These are phyloP conservation scores for Romanogobio albipinnatus DNA, from an alignment of 2,113 vertebrate genomes.

Conservation along the genomic window DNA sequence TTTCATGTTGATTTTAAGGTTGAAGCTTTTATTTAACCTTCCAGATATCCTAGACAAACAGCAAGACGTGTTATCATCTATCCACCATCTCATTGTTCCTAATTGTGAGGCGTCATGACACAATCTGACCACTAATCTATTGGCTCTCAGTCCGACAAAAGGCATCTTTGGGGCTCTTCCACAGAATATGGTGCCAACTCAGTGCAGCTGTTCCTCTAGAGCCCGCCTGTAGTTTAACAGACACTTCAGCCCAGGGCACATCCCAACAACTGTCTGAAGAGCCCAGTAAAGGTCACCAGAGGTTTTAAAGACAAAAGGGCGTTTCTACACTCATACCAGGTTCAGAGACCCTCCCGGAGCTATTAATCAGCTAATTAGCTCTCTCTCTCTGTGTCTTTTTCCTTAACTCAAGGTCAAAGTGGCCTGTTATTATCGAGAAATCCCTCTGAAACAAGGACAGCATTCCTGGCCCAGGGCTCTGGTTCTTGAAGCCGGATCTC, in stretches of 20 bases:
- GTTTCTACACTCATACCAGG: constrained; percentile 13
- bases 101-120: constrained; percentile 22
- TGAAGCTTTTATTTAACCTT: background rate
- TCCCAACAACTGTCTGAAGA: constrained; percentile 3
- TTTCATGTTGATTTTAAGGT: background rate
- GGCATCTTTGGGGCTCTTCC: constrained; percentile 44
- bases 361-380: constrained; percentile 35
- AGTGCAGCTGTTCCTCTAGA: constrained; percentile 38
- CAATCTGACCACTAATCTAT: constrained; percentile 40
- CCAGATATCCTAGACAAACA: background rate
- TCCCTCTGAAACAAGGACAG: constrained; percentile 69
- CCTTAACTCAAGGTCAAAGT: constrained; percentile 75
- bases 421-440: constrained; percentile 71
- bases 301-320: constrained; percentile 14
- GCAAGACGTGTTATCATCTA: background rate
- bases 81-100: background rate
- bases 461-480: constrained; percentile 74
- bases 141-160: constrained; percentile 44
- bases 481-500: constrained; percentile 73
- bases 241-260: constrained; percentile 28
- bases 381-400: background rate
- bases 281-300: background rate
- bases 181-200: constrained; percentile 35
- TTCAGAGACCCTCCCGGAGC: background rate
- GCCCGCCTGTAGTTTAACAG: constrained; percentile 32